These are phyloP conservation scores for Eciton burchellii DNA, from an alignment of 1,140 invertebrate genomes.

Conservation along the genomic window DNA sequence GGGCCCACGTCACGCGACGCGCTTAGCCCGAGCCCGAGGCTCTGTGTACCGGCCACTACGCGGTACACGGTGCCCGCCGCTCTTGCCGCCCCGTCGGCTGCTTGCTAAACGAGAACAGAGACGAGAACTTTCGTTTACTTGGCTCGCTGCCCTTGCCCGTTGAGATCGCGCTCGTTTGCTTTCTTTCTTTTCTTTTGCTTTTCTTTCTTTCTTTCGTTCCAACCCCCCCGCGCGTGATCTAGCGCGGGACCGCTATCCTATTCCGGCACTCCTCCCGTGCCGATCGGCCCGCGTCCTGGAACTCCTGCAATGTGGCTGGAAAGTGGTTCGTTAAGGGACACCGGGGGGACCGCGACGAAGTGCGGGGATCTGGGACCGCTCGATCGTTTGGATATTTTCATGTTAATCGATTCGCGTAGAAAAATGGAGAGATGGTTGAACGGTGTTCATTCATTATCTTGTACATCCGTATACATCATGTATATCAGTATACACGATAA, in stretches of 20 bases:
- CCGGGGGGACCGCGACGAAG: neutral
- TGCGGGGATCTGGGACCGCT: neutral
- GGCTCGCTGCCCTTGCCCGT: slow-evolving; percentile 42
- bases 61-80: slow-evolving; percentile 91
- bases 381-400: neutral
- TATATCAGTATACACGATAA: no score
- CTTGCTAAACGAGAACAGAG: slow-evolving; percentile 87
- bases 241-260: slow-evolving; percentile 37
- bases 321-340: slow-evolving; percentile 41
- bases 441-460: neutral
- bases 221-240: neutral
- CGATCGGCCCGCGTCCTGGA: slow-evolving; percentile 8
- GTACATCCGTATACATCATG: no score
- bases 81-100: slow-evolving; percentile 91
- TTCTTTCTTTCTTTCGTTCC: no score
- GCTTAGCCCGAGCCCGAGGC: slow-evolving; percentile 89
- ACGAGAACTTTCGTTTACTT: slow-evolving; percentile 73
- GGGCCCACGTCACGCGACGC: slow-evolving; percentile 88
- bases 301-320: slow-evolving; percentile 50
- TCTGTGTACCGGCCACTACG: slow-evolving; percentile 91
- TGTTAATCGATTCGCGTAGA: neutral
- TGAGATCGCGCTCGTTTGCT: slow-evolving; percentile 9
- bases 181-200: neutral
- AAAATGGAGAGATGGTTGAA: slow-evolving; percentile 25
- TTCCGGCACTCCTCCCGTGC: slow-evolving; percentile 5